Evolutionary conservation across 2,797 vertebrate genomes (phyloP), one percentile per base, ranked within the genome.

Genomic region (Loris lydekkerianus): DNA sequence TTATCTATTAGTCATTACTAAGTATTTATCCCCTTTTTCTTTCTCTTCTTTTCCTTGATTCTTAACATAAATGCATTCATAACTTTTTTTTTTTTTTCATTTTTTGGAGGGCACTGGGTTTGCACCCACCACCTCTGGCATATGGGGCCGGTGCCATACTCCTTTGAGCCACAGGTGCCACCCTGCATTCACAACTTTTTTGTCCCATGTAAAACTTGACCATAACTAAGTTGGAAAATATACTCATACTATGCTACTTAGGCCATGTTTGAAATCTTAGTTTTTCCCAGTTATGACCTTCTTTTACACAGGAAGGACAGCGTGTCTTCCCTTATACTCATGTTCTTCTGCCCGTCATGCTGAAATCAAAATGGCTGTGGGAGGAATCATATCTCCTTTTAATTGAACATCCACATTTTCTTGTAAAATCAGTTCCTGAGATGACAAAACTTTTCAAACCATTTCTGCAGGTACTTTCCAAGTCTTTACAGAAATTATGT

Each of bases 181-280:
- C 40, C 40, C 40, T 40, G 40, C 40, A 40, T 5, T 40, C 40
- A 40, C 40, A 40, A 40, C 10, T 7, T 63, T 14, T 53, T 91
- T 40, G 3, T 5, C 7, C 0, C 34, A 77, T 25, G 3, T 87
- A 69, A 87, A 93, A 70, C 75, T 15, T 14, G 8, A 73, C 6
- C 77, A 78, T 49, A 49, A 89, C 4, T 34, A 93, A n/a, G 49
- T 84, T 69, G 40, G 5, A 46, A 80, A 89, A 73, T 60, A 5
- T 7, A 20, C 7, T 46, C 5, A 37, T 76, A 25, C 29, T 40
- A 20, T 70, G 7, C 9, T 17, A 58, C n/a, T 80, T 53, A 46
- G 1, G 43, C 31, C 6, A 7, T 75, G 9, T n/a, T 72, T 72
- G 4, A 61, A 11, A 1, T 65, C 27, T 27, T 86, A n/a, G 9